Percentiles rank a stretch among this genome's conserved stretches.
Conservation (phyloP, 2,888 invertebrate genomes). For the Geotrupes spiniger region DNA sequence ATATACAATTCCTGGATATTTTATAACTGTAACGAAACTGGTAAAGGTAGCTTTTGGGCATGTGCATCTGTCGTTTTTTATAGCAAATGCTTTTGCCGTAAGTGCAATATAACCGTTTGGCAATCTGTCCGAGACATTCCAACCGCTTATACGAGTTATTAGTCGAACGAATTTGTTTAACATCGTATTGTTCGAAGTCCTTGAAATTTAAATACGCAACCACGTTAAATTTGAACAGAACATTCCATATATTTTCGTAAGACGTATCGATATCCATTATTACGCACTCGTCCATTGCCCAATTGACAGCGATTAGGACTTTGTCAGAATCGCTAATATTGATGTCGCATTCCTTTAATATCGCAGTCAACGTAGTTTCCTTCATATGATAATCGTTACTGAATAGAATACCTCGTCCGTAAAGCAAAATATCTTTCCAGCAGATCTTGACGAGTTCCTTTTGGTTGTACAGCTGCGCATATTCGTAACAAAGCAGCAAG, state of each 20-base stretch:
- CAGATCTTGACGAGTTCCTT: constrained; percentile 53
- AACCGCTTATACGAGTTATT: constrained; percentile 14
- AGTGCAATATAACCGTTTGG: constrained; percentile 9
- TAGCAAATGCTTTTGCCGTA: constrained; percentile 7
- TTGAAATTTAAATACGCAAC: constrained; percentile 17
- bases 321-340: constrained; percentile 56
- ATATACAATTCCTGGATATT: constrained; percentile 20
- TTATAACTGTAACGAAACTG: constrained; percentile 26
- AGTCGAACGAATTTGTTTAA: neutral
- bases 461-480: constrained; percentile 60
- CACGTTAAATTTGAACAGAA: constrained; percentile 42
- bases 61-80: neutral
- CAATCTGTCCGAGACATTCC: constrained; percentile 10
- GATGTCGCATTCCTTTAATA: constrained; percentile 54
- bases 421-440: constrained; percentile 56
- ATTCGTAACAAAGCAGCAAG: constrained; percentile 59
- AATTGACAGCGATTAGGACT: constrained; percentile 55
- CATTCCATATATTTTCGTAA: constrained; percentile 50
- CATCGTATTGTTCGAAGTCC: constrained; percentile 15
- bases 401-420: constrained; percentile 55
- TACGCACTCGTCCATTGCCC: constrained; percentile 56
- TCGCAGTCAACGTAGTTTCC: constrained; percentile 51
- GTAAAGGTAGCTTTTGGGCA: constrained; percentile 9
- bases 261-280: constrained; percentile 47
- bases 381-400: constrained; percentile 54